Evolutionary conservation across 2,797 vertebrate species (phyloP).

Genomic region (Spinibarbus caldwelli): DNA sequence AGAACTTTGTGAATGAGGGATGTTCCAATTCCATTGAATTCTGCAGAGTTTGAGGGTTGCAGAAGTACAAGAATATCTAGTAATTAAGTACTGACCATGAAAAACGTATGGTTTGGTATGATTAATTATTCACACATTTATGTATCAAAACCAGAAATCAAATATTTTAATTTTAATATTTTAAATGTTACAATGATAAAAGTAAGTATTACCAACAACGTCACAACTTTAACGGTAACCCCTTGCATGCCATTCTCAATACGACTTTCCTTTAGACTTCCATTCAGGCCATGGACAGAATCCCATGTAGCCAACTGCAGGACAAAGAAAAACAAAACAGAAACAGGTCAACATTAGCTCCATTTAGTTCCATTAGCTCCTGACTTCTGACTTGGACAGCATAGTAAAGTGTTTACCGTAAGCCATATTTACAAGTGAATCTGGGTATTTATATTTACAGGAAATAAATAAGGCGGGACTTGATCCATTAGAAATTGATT

Average conservation of each 20-base stretch:
- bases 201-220: constrained; percentile 85
- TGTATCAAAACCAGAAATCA: constrained; percentile 8
- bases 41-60: background rate
- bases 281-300: constrained; percentile 90
- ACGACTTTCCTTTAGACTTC: constrained; percentile 93
- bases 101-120: background rate
- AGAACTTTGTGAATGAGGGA: background rate
- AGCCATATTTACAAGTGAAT: background rate
- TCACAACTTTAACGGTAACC: constrained; percentile 94
- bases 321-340: background rate
- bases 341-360: background rate
- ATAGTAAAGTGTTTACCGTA: background rate
- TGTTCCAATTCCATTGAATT: background rate
- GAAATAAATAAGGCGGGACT: background rate
- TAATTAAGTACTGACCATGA: background rate
- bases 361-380: too few relatives aligned
- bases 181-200: background rate
- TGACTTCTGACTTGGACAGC: background rate
- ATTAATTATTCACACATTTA: background rate
- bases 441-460: background rate
- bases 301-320: constrained; percentile 93
- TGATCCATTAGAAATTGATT: background rate
- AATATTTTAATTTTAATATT: background rate
- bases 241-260: constrained; percentile 95
- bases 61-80: background rate